Evolutionary conservation across 1,140 invertebrate genomes (phyloP).

Genomic region (Lucilia sericata): DNA sequence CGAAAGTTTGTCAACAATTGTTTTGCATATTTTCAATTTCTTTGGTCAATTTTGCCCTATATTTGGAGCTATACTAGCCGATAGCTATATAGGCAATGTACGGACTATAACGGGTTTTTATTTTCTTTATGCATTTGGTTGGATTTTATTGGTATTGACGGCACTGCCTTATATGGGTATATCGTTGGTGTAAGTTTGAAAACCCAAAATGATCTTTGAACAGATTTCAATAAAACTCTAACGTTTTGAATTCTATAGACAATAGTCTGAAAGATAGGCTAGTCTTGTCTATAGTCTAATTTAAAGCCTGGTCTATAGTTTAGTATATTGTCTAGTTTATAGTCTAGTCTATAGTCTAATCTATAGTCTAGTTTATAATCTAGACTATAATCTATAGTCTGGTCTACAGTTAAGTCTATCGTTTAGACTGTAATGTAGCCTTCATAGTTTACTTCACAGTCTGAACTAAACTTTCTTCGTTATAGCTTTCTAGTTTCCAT

Average conservation of each 20-base stretch:
- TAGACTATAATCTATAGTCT: too few relatives aligned
- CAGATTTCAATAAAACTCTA: slow-evolving; percentile 19
- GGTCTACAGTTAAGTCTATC: too few relatives aligned
- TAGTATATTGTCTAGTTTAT: too few relatives aligned
- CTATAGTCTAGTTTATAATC: too few relatives aligned
- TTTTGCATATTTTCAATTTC: slow-evolving; percentile 83
- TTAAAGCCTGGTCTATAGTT: too few relatives aligned
- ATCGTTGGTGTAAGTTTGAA: slow-evolving; percentile 56
- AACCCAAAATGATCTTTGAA: neutral
- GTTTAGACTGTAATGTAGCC: too few relatives aligned
- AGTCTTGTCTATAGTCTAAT: too few relatives aligned
- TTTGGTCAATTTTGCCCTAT: slow-evolving; percentile 85
- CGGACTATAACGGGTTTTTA: slow-evolving; percentile 78
- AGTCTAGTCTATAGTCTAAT: too few relatives aligned
- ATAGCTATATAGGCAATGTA: slow-evolving; percentile 77
- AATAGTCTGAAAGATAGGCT: too few relatives aligned
- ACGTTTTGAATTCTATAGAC: too few relatives aligned
- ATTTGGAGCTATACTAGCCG: slow-evolving; percentile 82
- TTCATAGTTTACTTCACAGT: too few relatives aligned
- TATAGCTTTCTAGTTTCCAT: slow-evolving; percentile 68
- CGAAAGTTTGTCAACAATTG: slow-evolving; percentile 75
- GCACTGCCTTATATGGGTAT: slow-evolving; percentile 56
- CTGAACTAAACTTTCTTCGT: too few relatives aligned
- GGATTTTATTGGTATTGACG: slow-evolving; percentile 68
- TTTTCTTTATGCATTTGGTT: slow-evolving; percentile 79